phyloP scores from a whole-genome alignment of 2,888 invertebrate genomes.

The Folsomia manolachei region DNA sequence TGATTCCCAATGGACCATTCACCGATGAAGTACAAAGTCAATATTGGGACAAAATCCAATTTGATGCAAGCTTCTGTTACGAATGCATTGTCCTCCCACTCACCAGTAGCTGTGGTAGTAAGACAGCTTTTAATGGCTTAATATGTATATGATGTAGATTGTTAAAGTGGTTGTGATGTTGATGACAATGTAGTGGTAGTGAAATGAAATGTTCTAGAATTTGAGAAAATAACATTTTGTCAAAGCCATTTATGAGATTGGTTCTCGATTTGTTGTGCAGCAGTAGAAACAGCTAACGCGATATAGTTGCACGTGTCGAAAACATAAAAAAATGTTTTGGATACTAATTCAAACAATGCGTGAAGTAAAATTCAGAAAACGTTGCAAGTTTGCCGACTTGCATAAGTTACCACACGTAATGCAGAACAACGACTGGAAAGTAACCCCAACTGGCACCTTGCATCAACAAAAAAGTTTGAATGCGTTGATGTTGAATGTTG shows the following conservation, averaged over 20 bases:
- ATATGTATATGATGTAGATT: neutral
- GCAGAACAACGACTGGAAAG: too few species aligned
- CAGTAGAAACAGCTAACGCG: conserved; percentile 4
- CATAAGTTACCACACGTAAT: conserved; percentile 15
- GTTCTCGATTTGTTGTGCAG: neutral
- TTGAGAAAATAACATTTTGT: neutral
- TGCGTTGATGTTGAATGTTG: too few species aligned
- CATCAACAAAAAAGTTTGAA: too few species aligned
- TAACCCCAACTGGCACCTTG: neutral
- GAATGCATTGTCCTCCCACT: neutral
- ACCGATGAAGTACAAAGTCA: neutral
- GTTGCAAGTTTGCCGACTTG: too few species aligned
- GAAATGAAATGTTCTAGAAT: too few species aligned
- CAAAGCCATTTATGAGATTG: neutral
- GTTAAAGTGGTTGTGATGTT: neutral
- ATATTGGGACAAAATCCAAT: conserved; percentile 1
- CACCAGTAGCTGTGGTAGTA: neutral
- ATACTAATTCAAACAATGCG: too few species aligned
- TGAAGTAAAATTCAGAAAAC: too few species aligned
- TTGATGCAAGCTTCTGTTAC: neutral
- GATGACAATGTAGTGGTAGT: too few species aligned
- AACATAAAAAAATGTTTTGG: too few species aligned
- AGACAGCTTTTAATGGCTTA: neutral
- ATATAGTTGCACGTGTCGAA: neutral
- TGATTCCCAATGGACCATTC: neutral